Conservation (phyloP, 2,888 invertebrate species). For the Neoscelio sp. region DNA sequence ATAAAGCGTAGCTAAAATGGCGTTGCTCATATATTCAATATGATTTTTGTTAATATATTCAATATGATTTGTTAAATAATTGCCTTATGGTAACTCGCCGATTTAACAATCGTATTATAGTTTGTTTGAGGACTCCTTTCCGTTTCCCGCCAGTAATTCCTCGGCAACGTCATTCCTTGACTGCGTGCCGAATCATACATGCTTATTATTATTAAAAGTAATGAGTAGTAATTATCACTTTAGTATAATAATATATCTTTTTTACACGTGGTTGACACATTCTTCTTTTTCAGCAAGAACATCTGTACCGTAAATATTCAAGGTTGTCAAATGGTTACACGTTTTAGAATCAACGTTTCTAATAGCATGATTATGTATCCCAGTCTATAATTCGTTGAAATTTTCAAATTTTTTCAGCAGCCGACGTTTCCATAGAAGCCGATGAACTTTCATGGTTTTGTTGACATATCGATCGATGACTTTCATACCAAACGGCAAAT, state of each 20-base stretch:
- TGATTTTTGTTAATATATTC: no score
- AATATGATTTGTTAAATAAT: neutral
- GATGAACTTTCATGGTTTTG: constrained; percentile 8
- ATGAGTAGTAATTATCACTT: no score
- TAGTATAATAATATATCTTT: neutral
- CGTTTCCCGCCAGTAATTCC: neutral
- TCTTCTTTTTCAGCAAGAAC: neutral
- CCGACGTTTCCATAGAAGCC: constrained; percentile 1
- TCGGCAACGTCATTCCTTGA: no score
- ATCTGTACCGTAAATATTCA: no score
- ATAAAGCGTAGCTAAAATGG: neutral
- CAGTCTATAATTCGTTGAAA: neutral
- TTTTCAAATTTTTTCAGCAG: constrained; percentile 1
- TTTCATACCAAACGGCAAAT: neutral
- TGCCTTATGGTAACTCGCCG: neutral
- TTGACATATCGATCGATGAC: neutral
- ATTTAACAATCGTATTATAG: constrained; percentile 7
- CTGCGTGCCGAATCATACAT: neutral
- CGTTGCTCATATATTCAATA: neutral
- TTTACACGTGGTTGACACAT: constrained; percentile 2
- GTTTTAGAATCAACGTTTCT: neutral
- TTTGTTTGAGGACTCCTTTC: neutral
- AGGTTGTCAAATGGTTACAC: neutral
- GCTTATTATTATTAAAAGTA: no score
- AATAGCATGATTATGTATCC: constrained; percentile 1